A percentile compares a stretch with the other conserved stretches of the same genome.
Conservation (phyloP, 2,888 invertebrate species). For the Ornithoptera alexandrae region DNA sequence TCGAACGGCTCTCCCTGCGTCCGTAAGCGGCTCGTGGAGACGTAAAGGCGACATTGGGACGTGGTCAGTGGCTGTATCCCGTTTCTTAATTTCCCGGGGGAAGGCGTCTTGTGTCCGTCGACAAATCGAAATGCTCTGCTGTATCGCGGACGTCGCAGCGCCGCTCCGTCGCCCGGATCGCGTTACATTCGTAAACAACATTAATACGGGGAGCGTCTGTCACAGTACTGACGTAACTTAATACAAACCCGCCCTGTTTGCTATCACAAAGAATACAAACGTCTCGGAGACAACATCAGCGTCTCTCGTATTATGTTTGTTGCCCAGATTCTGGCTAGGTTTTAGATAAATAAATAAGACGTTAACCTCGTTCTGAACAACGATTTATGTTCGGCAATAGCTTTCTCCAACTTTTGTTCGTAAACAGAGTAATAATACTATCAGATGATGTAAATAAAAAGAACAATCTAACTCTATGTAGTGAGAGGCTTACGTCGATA, state of each 20-base stretch:
- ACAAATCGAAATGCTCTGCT: slow-evolving; percentile 68
- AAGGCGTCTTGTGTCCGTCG: slow-evolving; percentile 55
- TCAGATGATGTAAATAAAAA: slow-evolving; percentile 29
- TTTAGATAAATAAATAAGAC: slow-evolving; percentile 31
- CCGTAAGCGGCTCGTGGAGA: slow-evolving; percentile 29
- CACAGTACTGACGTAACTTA: slow-evolving; percentile 35
- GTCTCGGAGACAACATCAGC: slow-evolving; percentile 30
- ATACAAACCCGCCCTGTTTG: slow-evolving; percentile 35
- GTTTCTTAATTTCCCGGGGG: slow-evolving; percentile 75
- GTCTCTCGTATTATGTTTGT: slow-evolving; percentile 31
- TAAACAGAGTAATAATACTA: slow-evolving; percentile 31
- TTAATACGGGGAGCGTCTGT: slow-evolving; percentile 39
- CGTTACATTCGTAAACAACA: slow-evolving; percentile 60
- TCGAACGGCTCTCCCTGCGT: slow-evolving; percentile 26
- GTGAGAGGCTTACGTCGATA: slow-evolving; percentile 21
- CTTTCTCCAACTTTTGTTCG: slow-evolving; percentile 30
- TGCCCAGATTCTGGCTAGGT: slow-evolving; percentile 24
- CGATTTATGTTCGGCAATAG: slow-evolving; percentile 29
- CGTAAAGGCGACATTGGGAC: slow-evolving; percentile 41
- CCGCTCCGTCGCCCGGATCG: slow-evolving; percentile 43
- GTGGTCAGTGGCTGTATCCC: slow-evolving; percentile 65
- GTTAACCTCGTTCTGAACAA: slow-evolving; percentile 28
- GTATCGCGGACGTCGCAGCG: slow-evolving; percentile 57
- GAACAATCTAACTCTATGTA: slow-evolving; percentile 21
- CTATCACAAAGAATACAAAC: slow-evolving; percentile 31